Percentiles rank a stretch among this genome's conserved stretches.
Conservation (phyloP, 2,113 vertebrate genomes). For the Forbesichthys agassizii region DNA sequence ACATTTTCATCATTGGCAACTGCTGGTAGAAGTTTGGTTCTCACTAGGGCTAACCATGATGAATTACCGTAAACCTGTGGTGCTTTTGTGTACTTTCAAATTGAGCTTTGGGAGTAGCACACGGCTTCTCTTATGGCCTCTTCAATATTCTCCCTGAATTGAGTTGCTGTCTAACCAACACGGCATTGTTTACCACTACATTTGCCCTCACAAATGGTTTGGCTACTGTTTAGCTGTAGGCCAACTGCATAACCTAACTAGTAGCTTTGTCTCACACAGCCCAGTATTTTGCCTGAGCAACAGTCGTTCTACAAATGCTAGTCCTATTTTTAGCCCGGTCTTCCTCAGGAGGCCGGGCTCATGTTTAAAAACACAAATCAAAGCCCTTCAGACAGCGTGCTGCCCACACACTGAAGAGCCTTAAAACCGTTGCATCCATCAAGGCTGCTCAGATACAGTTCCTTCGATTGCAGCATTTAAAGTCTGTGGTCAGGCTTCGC, state of each 20-base stretch:
- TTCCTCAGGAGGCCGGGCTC: constrained; percentile 53
- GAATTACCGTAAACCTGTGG: constrained; percentile 21
- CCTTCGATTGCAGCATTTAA: constrained; percentile 28
- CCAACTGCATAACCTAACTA: constrained; percentile 38
- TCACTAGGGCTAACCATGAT: constrained; percentile 9
- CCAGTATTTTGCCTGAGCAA: constrained; percentile 61
- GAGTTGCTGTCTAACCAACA: too few relatives aligned
- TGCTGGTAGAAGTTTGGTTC: background rate
- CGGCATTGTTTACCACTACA: too few relatives aligned
- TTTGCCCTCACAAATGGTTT: background rate
- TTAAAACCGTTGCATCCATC: constrained; percentile 51
- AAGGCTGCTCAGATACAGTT: constrained; percentile 26
- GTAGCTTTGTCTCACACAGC: constrained; percentile 48
- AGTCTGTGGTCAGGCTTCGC: constrained; percentile 44
- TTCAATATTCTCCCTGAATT: too few relatives aligned
- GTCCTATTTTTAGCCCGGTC: constrained; percentile 57
- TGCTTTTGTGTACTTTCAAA: background rate
- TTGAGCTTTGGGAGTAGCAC: background rate
- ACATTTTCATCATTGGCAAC: too few relatives aligned
- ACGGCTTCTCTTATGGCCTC: background rate
- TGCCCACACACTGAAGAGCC: constrained; percentile 47
- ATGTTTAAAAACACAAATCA: constrained; percentile 68
- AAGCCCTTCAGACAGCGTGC: constrained; percentile 51
- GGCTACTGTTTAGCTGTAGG: constrained; percentile 19
- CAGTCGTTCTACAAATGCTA: constrained; percentile 51